Evolutionary conservation across 2,113 vertebrate species (phyloP).

Genomic region (Oxyura jamaicensis): DNA sequence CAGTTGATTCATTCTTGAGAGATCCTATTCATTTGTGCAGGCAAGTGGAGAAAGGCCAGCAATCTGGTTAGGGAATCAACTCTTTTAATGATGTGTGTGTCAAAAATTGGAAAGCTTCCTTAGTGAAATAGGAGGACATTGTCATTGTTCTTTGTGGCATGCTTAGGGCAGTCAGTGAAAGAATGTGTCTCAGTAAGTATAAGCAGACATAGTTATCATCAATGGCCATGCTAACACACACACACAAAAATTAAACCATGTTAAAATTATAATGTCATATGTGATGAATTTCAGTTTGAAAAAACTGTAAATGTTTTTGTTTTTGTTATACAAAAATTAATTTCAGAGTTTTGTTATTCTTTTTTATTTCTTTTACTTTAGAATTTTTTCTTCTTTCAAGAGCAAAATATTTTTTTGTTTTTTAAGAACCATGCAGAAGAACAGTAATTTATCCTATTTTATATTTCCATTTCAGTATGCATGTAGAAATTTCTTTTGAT

Average conservation of each 20-base stretch:
- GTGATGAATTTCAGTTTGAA: not conserved
- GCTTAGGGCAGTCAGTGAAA: not conserved
- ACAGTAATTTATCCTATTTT: not conserved
- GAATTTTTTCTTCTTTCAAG: not conserved
- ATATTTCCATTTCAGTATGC: not conserved
- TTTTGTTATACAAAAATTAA: not conserved
- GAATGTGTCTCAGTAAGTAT: not conserved
- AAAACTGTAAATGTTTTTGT: not conserved
- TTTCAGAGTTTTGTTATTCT: not conserved
- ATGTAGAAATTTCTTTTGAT: not conserved
- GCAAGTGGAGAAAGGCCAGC: not conserved
- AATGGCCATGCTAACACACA: not conserved
- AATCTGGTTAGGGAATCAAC: not conserved
- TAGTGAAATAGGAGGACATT: not conserved
- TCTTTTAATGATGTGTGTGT: not conserved
- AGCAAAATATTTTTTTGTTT: not conserved
- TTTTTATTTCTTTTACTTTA: not conserved
- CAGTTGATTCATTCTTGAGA: not conserved
- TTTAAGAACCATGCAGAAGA: not conserved
- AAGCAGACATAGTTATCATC: not conserved
- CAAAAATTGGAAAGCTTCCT: conserved; percentile 4
- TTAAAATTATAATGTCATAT: not conserved
- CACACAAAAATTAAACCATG: not conserved
- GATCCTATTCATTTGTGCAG: not conserved
- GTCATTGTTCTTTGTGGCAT: not conserved